A percentile compares a stretch with the other conserved stretches of the same genome.
Conservation (phyloP, 92 coral and sea anemone species). For the Ricordea florida region DNA sequence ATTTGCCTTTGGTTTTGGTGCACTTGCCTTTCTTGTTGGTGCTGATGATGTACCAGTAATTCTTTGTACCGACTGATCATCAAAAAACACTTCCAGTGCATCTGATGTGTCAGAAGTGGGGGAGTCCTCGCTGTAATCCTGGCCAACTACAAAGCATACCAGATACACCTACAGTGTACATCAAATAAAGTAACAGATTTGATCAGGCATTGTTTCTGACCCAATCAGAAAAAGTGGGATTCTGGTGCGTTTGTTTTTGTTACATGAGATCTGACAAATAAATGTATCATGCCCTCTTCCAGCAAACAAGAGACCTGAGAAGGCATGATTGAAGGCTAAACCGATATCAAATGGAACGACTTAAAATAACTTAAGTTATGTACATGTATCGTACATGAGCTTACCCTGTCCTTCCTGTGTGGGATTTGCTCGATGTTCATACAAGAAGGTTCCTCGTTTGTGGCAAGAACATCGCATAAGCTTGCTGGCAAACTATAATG, state of each 20-base stretch:
- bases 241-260: no score
- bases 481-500: constrained; percentile 57
- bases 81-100: constrained; percentile 2
- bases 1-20: constrained; percentile 5
- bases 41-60: constrained; percentile 5
- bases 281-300: no score
- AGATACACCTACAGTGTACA: constrained; percentile 21
- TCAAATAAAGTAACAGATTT: not conserved
- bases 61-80: not conserved
- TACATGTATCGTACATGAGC: not conserved
- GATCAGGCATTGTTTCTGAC: not conserved
- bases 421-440: constrained; percentile 50
- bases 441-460: constrained; percentile 72
- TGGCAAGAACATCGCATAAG: constrained; percentile 57
- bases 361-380: not conserved
- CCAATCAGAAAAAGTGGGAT: no score
- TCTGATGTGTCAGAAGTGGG: not conserved
- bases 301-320: not conserved
- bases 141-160: constrained; percentile 30
- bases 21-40: constrained; percentile 9
- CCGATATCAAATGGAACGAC: no score
- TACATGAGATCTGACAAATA: no score
- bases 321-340: not conserved
- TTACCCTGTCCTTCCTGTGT: constrained; percentile 66
- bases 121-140: constrained; percentile 26